Base-by-base conservation (phyloP, 2,113 vertebrate genomes). In the Nycticebus coucang region DNA sequence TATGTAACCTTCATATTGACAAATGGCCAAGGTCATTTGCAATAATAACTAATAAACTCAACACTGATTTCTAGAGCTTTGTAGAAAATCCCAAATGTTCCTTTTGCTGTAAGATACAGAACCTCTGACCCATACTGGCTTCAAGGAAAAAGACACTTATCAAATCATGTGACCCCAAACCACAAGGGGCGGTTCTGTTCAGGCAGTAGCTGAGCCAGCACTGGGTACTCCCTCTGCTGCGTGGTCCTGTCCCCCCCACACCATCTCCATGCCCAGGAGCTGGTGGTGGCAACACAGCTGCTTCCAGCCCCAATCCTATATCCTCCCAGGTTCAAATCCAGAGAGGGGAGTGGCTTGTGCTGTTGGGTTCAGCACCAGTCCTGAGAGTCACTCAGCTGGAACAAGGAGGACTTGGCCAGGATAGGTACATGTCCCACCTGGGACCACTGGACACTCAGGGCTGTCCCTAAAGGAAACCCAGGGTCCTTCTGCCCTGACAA, bases 111-210 rank as follows among this genome's bases (percentile, higher is more conserved):
- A 10, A 37, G n/a, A 14, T n/a, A 55, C 60, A 71, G 64, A 41
- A 24, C 15, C 7, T 64, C 30, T 11, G 35, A 50, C 30, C 5
- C 4, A 5, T 7, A 45, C 7, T 1, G 19, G 37, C 37, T 50
- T 45, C 8, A 78, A 59, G 26, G 59, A 24, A 37, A 59, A 69
- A 77, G n/a, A 19, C 24, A 17, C 24, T 28, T 5, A 7, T 18
- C 19, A 22, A 45, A 13, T 4, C 12, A 4, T 11, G 41, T 9
- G 50, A n/a, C 7, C 64, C 45, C 41, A 26, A 17, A 26, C 22
- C 7, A 1, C 8, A 17, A 17, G 24, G 10, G 50, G 15, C 5
- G 5, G 26, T 7, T 13, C n/a, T 6, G 7, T 41, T 7, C 18
- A 22, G 26, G 50, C 12, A 18, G n/a, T 24, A 26, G 45, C 21